Base-by-base conservation (phyloP, 2,113 vertebrate genomes). In the Ranitomeya variabilis region DNA sequence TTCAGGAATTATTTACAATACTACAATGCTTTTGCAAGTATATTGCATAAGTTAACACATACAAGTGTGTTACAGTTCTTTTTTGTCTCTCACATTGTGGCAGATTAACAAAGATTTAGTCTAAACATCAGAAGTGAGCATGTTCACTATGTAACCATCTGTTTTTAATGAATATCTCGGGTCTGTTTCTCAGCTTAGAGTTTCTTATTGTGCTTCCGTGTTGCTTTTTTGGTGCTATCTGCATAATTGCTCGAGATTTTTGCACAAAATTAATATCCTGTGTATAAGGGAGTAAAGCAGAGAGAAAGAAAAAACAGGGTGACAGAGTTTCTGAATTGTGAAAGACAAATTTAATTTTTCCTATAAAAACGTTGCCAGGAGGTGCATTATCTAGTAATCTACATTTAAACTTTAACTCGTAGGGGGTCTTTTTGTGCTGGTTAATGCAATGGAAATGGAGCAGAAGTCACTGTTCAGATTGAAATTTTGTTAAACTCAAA, bases 331-430 rank as follows among this genome's bases (percentile, higher is more conserved):
- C 94, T 95, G 94, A 96, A 96, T 96, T 95, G 95, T 96, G 95
- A 95, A 95, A 94, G 94, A 94, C 94, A 96, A 97, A 98, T 97
- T 94, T 91, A 93, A 92, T 92, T 93, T 93, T 94, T 95, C 93
- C 95, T 94, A 95, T 95, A 95, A 96, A 98, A 98, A 97, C 95
- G 96, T 97, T 95, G 93, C 97, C 96, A 97, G 94, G 95, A 95
- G 95, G 95, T 95, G 96, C 96, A 97, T 98, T 97, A 98, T 97
- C 96, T 97, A 94, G 95, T 98, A 98, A 98, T 99, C 98, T 97
- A 98, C 97, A 96, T 97, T 99, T 99, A 99, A 99, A 99, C 97
- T 98, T 97, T 98, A 99, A 98, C 97, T 97, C 97, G 97, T 97
- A 96, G 97, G 97, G 97, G 96, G 94, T 45, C 96, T 97, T 96